A percentile compares a stretch with the other conserved stretches of the same genome.
Conservation (phyloP, 2,888 invertebrate species). For the Halictus ligatus region DNA sequence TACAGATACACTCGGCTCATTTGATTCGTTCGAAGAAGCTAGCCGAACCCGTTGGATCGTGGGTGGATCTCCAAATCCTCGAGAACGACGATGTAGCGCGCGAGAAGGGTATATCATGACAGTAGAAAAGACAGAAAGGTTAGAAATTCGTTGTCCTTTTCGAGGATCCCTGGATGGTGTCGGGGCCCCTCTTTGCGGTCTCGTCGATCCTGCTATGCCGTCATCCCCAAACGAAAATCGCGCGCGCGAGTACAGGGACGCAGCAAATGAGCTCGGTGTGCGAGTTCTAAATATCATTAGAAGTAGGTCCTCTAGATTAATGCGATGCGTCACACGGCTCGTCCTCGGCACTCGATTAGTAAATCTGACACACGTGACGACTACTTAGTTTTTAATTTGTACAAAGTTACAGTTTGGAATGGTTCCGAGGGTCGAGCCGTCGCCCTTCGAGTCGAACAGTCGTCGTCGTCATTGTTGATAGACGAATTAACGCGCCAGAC, state of each 20-base stretch:
- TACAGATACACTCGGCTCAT: slow-evolving; percentile 13
- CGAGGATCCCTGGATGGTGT: background rate
- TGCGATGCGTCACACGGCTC: background rate
- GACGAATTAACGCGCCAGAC: slow-evolving; percentile 21
- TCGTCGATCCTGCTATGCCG: background rate
- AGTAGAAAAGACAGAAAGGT: background rate
- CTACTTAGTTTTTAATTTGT: slow-evolving; percentile 40
- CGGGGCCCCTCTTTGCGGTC: background rate
- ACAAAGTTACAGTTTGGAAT: slow-evolving; percentile 18
- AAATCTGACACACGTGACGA: background rate
- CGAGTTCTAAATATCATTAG: slow-evolving; percentile 35
- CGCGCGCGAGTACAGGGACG: too few relatives aligned
- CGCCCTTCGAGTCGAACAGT: background rate
- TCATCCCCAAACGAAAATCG: background rate
- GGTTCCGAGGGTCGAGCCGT: slow-evolving; percentile 25
- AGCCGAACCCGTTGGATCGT: background rate
- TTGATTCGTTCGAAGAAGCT: slow-evolving; percentile 11
- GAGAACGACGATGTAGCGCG: background rate
- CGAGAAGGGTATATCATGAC: background rate
- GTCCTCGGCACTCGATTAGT: slow-evolving; percentile 21
- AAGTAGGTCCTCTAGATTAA: background rate
- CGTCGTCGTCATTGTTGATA: slow-evolving; percentile 17
- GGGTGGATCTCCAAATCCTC: background rate
- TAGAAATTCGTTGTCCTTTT: background rate
- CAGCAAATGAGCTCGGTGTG: slow-evolving; percentile 10